Conservation (phyloP, 2,113 vertebrate genomes). For the Larimichthys polyactis region DNA sequence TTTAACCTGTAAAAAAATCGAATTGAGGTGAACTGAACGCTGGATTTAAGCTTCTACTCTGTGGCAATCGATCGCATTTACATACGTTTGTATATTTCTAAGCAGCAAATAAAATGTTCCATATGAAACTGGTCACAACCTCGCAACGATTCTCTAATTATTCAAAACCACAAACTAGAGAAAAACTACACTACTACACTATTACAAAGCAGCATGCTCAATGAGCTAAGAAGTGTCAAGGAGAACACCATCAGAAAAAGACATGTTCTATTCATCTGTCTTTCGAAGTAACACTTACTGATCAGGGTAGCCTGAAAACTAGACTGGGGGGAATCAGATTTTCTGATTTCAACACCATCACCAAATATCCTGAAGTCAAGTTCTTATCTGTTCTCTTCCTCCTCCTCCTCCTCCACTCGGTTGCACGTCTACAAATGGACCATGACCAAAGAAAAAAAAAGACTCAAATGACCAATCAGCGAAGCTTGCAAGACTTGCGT, state of each 20-base stretch:
- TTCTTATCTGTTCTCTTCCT: conserved; percentile 5
- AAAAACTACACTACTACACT: no score
- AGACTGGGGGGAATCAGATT: background rate
- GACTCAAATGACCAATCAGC: conserved; percentile 14
- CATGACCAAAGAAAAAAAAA: background rate
- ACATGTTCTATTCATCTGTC: conserved; percentile 3
- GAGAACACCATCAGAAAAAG: conserved; percentile 10
- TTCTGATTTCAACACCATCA: background rate
- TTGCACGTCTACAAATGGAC: conserved; percentile 21
- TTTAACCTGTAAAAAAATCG: background rate
- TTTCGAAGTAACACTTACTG: background rate
- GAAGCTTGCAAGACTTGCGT: conserved; percentile 21
- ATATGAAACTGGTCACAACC: background rate
- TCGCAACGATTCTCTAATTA: background rate
- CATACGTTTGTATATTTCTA: background rate
- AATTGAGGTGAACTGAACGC: background rate
- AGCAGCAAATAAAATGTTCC: conserved; percentile 1
- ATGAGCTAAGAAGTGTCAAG: conserved; percentile 18
- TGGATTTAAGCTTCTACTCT: background rate
- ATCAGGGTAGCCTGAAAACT: background rate
- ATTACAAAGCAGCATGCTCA: conserved; percentile 2
- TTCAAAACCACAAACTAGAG: background rate
- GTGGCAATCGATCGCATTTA: background rate
- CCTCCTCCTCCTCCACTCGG: background rate
- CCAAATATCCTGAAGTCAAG: conserved; percentile 2